Percentiles rank a stretch among this genome's conserved stretches.
phyloP scores from a whole-genome alignment of 23 tunicate species.

The Ciona savignyi region DNA sequence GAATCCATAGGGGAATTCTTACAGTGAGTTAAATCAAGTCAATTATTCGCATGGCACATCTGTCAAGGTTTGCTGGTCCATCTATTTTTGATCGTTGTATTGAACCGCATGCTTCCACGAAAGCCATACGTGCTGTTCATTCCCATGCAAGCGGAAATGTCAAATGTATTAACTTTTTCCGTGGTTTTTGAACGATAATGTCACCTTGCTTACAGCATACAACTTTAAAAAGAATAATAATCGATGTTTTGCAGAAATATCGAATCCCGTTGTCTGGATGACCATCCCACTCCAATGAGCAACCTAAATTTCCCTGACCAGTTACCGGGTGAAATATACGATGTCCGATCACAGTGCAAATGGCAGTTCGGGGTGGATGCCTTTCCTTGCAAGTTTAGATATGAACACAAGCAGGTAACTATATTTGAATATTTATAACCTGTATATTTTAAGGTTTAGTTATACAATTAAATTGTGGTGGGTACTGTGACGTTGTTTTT shows the following conservation, averaged over 20 bases:
- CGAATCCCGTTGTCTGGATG: conserved; percentile 33
- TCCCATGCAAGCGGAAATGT: too few relatives aligned
- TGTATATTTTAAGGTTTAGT: too few relatives aligned
- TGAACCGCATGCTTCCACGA: too few relatives aligned
- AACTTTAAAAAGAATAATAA: too few relatives aligned
- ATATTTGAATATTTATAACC: too few relatives aligned
- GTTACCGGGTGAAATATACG: conserved; percentile 88
- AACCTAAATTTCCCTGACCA: conserved; percentile 42
- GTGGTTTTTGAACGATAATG: too few relatives aligned
- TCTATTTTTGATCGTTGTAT: background rate
- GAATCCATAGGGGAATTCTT: conserved; percentile 60
- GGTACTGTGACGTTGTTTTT: too few relatives aligned
- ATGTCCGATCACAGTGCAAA: conserved; percentile 65
- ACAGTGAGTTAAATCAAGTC: conserved; percentile 20
- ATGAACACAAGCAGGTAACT: conserved; percentile 36
- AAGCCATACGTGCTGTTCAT: too few relatives aligned
- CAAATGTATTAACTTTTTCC: too few relatives aligned
- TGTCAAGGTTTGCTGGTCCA: conserved; percentile 50
- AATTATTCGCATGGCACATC: background rate
- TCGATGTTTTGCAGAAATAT: background rate
- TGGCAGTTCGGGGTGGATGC: conserved; percentile 83
- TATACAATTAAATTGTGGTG: too few relatives aligned
- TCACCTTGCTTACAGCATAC: too few relatives aligned
- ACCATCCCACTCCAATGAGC: conserved; percentile 29
- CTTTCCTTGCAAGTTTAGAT: conserved; percentile 46